Evolutionary conservation across 2,797 vertebrate genomes (phyloP).

Genomic region (Chaetodon trifasciatus): DNA sequence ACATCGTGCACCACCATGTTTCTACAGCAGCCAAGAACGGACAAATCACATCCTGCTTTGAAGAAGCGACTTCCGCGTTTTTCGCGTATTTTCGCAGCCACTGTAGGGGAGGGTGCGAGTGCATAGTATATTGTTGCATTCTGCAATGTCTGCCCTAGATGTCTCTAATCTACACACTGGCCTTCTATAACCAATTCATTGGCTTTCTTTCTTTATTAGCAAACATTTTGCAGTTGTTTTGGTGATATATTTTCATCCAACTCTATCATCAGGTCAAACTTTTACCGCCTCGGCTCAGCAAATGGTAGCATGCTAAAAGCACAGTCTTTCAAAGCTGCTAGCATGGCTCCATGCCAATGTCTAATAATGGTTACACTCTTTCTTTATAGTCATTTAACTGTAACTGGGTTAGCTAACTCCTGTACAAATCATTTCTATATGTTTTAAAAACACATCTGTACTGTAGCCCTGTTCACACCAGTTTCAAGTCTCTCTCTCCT

Average conservation of each 20-base stretch:
- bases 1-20: no score
- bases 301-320: neutral
- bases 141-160: no score
- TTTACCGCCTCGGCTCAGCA: neutral
- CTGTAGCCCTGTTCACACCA: constrained; percentile 25
- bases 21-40: no score
- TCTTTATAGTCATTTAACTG: neutral
- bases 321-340: neutral
- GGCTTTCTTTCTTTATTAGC: neutral
- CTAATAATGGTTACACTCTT: neutral
- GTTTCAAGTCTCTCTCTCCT: constrained; percentile 7
- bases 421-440: neutral
- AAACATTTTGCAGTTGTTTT: neutral
- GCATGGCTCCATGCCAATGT: neutral
- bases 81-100: no score
- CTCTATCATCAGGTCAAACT: neutral
- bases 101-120: no score
- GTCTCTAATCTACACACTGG: no score
- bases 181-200: neutral
- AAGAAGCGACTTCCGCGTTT: no score
- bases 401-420: neutral
- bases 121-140: no score
- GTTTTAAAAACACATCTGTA: neutral
- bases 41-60: no score
- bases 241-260: neutral